Percentiles rank a stretch among this genome's conserved stretches.
phyloP scores from a whole-genome alignment of 2,113 vertebrate genomes.

The Stegastes partitus region DNA sequence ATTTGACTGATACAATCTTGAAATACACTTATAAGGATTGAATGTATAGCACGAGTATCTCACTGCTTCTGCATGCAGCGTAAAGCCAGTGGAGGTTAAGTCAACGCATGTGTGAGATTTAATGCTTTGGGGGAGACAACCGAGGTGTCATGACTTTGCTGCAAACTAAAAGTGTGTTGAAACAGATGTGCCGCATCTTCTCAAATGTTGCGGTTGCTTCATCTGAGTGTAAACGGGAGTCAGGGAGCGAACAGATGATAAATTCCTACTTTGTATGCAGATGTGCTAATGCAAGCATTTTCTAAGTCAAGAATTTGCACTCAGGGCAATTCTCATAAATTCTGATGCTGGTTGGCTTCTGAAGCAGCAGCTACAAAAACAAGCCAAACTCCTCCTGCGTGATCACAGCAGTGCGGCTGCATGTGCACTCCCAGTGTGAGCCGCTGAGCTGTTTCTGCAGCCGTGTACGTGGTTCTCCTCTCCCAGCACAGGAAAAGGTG shows the following conservation, averaged over 20 bases:
- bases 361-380: slow-evolving; percentile 15
- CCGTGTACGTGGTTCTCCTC: background rate
- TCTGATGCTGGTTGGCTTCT: slow-evolving; percentile 12
- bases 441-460: slow-evolving; percentile 3
- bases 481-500: background rate
- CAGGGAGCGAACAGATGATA: slow-evolving; percentile 21
- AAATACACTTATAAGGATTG: slow-evolving; percentile 20
- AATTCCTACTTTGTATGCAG: slow-evolving; percentile 60
- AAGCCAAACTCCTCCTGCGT: background rate
- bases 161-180: slow-evolving; percentile 27
- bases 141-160: slow-evolving; percentile 53
- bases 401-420: background rate
- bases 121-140: background rate
- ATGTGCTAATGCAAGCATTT: slow-evolving; percentile 38
- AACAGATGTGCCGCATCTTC: slow-evolving; percentile 4
- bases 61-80: background rate
- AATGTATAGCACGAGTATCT: slow-evolving; percentile 15
- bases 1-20: slow-evolving; percentile 44
- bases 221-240: slow-evolving; percentile 39
- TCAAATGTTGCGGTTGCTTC: slow-evolving; percentile 32
- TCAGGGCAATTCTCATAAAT: slow-evolving; percentile 21
- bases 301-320: slow-evolving; percentile 16
- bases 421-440: background rate
- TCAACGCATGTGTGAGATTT: background rate
- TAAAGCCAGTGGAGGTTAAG: background rate